Base-by-base conservation (phyloP, 2,113 vertebrate species). In the Thymallus thymallus region DNA sequence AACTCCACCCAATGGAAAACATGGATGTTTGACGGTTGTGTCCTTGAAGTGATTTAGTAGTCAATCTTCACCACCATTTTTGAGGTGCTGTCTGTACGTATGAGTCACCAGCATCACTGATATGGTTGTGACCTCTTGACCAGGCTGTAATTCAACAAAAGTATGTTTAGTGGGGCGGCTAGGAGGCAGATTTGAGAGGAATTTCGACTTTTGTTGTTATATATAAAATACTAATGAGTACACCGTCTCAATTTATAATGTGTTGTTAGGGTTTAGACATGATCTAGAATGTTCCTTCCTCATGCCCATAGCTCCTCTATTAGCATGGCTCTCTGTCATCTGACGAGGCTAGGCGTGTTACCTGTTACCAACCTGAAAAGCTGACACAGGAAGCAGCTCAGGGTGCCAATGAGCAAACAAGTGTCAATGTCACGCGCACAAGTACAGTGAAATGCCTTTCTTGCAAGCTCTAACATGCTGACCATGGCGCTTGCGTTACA, bases 291-390 rank as follows among this genome's bases (percentile, higher is more conserved):
- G 13, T 65, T 74, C 69, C 76, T 77, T 84, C 75, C 81, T 76
- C 61, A 56, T 62, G 77, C 30, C 74, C 29, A n/a, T 41, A 4
- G 7, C 68, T 24, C 65, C 69, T 58, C 14, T 23, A 29, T 22
- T 7, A 29, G 80, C 60, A 48, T 70, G 56, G 68, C 73, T 46
- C 73, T 68, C 62, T 1, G 85, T 81, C 86, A 89, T 83, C 77
- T 45, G 80, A 89, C 77, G 73, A 86, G 78, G 72, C 74, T 1
- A 51, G 69, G 79, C n/a, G 51, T 9, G 86, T 86, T 86, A 86
- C 87, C 83, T 80, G 80, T 78, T 78, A 87, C 83, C 79, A 69
- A 22, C 3, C 24, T 45, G 68, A 75, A 71, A 18, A 66, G 68
- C 76, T 79, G 45, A 84, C 66, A 74, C 64, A 75, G 71, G 75